A percentile compares a stretch with the other conserved stretches of the same genome.
These are phyloP conservation scores for Drosophila erecta DNA, from an alignment of 1,140 invertebrate species.

Conservation along the genomic window DNA sequence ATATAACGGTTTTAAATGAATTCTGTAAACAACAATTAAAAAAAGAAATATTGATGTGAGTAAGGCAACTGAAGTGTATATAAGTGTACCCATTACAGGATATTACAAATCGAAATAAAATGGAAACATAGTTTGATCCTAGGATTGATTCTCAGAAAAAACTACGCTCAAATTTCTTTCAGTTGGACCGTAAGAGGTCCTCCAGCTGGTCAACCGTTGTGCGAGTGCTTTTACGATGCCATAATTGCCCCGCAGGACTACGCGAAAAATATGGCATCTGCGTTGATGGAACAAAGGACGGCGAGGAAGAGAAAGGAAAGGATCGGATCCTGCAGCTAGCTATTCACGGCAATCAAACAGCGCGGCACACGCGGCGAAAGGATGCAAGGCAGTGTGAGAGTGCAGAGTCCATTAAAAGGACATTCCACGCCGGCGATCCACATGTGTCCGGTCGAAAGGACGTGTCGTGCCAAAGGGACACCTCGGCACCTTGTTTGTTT, in stretches of 20 bases:
- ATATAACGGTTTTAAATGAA: background rate
- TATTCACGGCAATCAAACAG: slow-evolving; percentile 79
- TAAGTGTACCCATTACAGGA: too few species aligned
- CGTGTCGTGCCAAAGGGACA: slow-evolving; percentile 42
- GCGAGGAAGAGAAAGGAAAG: slow-evolving; percentile 39
- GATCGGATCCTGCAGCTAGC: slow-evolving; percentile 76
- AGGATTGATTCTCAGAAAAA: background rate
- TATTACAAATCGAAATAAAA: too few species aligned
- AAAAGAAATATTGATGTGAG: too few species aligned
- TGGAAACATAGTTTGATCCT: too few species aligned
- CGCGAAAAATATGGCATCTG: slow-evolving; percentile 56
- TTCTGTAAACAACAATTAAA: background rate
- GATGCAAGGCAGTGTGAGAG: slow-evolving; percentile 66
- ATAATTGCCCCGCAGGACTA: slow-evolving; percentile 55
- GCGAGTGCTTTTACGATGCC: slow-evolving; percentile 6
- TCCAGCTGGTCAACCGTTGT: slow-evolving; percentile 61
- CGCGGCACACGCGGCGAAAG: slow-evolving; percentile 73
- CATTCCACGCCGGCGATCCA: slow-evolving; percentile 79
- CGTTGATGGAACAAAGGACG: slow-evolving; percentile 45
- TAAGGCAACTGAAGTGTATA: too few species aligned
- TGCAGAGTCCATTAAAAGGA: slow-evolving; percentile 79
- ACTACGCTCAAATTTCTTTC: slow-evolving; percentile 6
- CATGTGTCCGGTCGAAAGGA: slow-evolving; percentile 58
- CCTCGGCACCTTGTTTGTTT: slow-evolving; percentile 55
- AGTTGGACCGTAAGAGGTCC: slow-evolving; percentile 17